Evolutionary conservation across 2,888 invertebrate species (phyloP), one percentile per base, ranked within the genome.

Genomic region (Unio pictorum): DNA sequence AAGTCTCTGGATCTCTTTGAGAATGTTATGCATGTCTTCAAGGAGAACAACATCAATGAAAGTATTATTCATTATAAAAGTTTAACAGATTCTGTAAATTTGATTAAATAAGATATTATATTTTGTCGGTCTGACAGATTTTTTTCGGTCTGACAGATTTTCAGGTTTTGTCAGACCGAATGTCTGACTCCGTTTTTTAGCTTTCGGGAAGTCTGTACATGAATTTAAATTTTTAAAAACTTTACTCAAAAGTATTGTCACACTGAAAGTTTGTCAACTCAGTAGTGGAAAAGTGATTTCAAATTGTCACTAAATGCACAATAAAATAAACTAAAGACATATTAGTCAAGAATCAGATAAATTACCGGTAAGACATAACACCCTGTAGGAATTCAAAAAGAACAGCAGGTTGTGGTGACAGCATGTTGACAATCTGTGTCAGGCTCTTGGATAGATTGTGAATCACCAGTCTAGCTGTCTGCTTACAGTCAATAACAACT

Each of bases 391-490:
- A 92, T 68, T 90, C 87, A 83, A 92, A 93, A 58, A 92, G 88
- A 62, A 91, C 86, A 58, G 91, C 86, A 28, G 89, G 78, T 45
- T 83, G 80, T 20, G 74, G 67, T 23, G 74, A 69, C 17, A 89
- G 80, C 45, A 78, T 79, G 54, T 80, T 75, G 2, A 86, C 83
- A 15, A 88, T 83, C 18, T 84, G 83, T 20, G 70, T 69, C 54
- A 89, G 78, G 64, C 79, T 82, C 57, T 73, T 69, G 17, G 92
- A 89, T 86, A 92, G 93, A 86, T 93, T 92, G 74, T 93, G 91
- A 28, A 92, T 91, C 57, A 94, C 91, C 66, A 94, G 90, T 81
- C 93, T 92, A 0, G 93, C 93, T n/a, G 93, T 92, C 85, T 93
- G 92, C 77, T 91, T 91, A 72, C 92, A 91, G 88, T 94, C 93